These are phyloP conservation scores for Nemapogon koenigi DNA, from an alignment of 2,888 invertebrate species.

Conservation along the genomic window DNA sequence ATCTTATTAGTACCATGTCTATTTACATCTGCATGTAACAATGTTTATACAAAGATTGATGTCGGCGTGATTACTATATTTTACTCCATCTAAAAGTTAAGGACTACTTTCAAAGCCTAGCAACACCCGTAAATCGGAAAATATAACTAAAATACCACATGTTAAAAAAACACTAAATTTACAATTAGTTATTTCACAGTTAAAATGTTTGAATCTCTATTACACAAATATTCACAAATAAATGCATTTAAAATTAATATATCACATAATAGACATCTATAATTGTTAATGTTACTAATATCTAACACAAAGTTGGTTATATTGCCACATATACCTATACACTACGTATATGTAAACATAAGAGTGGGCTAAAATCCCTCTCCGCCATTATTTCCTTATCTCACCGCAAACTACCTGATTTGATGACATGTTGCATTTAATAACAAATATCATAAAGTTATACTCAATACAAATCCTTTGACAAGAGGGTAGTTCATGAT, in stretches of 20 bases:
- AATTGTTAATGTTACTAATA: slow-evolving; percentile 34
- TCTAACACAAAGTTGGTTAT: slow-evolving; percentile 49
- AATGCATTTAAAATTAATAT: no score
- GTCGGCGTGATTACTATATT: no score
- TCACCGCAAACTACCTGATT: slow-evolving; percentile 62
- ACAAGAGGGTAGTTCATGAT: neutral
- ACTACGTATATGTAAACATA: slow-evolving; percentile 36
- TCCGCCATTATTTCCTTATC: slow-evolving; percentile 62
- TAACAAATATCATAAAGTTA: neutral
- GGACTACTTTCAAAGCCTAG: no score
- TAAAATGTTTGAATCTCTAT: no score
- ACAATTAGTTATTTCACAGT: no score
- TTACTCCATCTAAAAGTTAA: no score
- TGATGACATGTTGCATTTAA: slow-evolving; percentile 33
- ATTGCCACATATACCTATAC: slow-evolving; percentile 54
- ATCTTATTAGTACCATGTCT: slow-evolving; percentile 39
- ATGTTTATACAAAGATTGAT: no score
- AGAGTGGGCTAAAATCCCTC: slow-evolving; percentile 62
- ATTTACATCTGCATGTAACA: slow-evolving; percentile 31
- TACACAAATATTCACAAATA: no score
- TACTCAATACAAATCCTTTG: neutral
- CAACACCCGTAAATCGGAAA: no score
- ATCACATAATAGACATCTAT: no score
- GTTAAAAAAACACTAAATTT: no score
- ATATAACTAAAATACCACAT: no score